Evolutionary conservation across 37 sponge, comb jelly and placozoan genomes (phyloP).

Genomic region (Aplysina aerophoba): DNA sequence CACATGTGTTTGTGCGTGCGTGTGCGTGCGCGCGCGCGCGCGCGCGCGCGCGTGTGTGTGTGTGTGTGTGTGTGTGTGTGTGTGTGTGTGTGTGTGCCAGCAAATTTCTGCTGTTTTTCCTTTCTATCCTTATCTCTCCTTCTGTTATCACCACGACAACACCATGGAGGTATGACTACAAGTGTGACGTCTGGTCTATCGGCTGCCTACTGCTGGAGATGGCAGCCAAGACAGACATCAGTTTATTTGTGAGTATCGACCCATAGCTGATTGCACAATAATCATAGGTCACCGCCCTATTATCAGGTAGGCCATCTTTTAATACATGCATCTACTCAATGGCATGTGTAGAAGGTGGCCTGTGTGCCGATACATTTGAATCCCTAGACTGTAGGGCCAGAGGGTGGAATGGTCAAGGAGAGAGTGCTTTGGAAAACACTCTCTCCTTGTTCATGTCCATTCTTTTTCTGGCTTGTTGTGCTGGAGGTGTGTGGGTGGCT

Average conservation of each 20-base stretch:
- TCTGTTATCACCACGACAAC: constrained; percentile 50
- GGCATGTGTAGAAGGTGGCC: too few species aligned
- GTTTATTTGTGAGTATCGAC: constrained; percentile 69
- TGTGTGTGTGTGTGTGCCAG: background rate
- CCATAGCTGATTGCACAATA: background rate
- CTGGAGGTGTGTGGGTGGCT: too few species aligned
- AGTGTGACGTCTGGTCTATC: constrained; percentile 95
- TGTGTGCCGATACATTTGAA: too few species aligned
- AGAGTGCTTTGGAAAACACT: too few species aligned
- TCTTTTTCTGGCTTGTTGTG: too few species aligned
- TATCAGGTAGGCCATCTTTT: too few species aligned
- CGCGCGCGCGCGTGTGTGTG: background rate
- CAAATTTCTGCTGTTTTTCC: background rate
- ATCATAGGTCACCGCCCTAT: too few species aligned
- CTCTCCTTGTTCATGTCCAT: too few species aligned
- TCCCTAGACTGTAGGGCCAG: too few species aligned
- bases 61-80: constrained; percentile 19
- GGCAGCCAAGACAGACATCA: constrained; percentile 55
- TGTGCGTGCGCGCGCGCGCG: background rate
- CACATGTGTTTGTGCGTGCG: background rate
- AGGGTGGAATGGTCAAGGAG: too few species aligned
- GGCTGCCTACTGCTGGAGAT: constrained; percentile 94
- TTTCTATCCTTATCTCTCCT: background rate
- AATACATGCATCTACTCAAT: too few species aligned
- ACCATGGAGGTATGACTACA: constrained; percentile 72